Conservation (phyloP, 1,140 invertebrate genomes). For the Nilaparvata lugens region DNA sequence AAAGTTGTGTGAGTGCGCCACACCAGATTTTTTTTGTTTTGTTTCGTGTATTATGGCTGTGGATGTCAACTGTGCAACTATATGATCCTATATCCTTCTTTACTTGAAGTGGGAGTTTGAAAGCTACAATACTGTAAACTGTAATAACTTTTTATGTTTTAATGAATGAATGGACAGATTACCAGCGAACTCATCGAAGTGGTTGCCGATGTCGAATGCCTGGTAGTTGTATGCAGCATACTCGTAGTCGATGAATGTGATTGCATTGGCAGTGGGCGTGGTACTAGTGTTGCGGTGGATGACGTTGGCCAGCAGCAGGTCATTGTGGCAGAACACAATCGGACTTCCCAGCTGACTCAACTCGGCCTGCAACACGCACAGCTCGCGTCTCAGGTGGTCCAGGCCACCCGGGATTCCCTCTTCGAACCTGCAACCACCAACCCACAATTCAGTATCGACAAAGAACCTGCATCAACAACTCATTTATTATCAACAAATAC, state of each 20-base stretch:
- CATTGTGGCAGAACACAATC: constrained; percentile 96
- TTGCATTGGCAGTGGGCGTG: too few species aligned
- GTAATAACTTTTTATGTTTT: too few species aligned
- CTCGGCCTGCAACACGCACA: constrained; percentile 52
- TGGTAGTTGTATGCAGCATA: constrained; percentile 92
- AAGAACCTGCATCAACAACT: too few species aligned
- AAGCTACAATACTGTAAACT: too few species aligned
- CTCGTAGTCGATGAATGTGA: constrained; percentile 97
- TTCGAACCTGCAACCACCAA: constrained; percentile 51
- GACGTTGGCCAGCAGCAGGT: constrained; percentile 90
- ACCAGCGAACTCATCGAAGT: constrained; percentile 97
- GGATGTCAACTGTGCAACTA: too few species aligned
- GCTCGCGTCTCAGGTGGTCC: constrained; percentile 54
- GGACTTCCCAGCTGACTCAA: constrained; percentile 59
- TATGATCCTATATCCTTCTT: too few species aligned
- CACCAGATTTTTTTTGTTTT: too few species aligned
- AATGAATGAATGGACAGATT: constrained; percentile 28
- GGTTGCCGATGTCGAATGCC: constrained; percentile 94
- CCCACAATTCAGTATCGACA: too few species aligned
- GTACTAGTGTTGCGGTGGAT: constrained; percentile 55
- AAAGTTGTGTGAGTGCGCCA: too few species aligned
- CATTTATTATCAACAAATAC: too few species aligned
- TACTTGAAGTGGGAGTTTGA: too few species aligned
- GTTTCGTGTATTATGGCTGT: too few species aligned
- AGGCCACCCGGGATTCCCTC: constrained; percentile 54